Evolutionary conservation across 2,797 vertebrate species (phyloP).

Genomic region (Enteromius argenteus): DNA sequence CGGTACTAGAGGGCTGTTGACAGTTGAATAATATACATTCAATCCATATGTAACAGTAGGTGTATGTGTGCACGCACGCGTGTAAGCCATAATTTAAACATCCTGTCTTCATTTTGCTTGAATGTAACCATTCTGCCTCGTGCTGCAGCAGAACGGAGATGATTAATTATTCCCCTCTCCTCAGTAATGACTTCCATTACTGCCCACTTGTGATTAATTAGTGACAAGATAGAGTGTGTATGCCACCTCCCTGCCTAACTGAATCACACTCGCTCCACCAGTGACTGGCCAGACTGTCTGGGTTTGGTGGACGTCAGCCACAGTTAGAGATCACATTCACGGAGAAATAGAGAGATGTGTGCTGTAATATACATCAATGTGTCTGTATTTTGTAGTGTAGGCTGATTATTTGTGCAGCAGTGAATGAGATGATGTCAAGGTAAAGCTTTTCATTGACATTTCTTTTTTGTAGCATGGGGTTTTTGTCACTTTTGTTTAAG

Average conservation of each 20-base stretch:
- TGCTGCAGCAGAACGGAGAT: slow-evolving; percentile 57
- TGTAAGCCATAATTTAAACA: slow-evolving; percentile 39
- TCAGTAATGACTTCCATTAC: slow-evolving; percentile 78
- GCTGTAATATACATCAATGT: neutral
- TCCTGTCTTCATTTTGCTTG: slow-evolving; percentile 54
- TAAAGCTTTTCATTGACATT: slow-evolving; percentile 4
- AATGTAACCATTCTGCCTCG: slow-evolving; percentile 61
- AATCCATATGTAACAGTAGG: neutral
- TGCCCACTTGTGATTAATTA: slow-evolving; percentile 78
- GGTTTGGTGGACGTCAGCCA: slow-evolving; percentile 10
- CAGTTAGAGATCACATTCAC: neutral
- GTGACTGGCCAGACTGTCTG: slow-evolving; percentile 42
- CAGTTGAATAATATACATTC: slow-evolving; percentile 10
- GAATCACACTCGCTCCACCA: slow-evolving; percentile 62
- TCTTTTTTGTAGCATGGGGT: slow-evolving; percentile 6
- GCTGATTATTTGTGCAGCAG: slow-evolving; percentile 18
- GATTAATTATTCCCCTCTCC: slow-evolving; percentile 75
- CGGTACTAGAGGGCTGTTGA: slow-evolving; percentile 6
- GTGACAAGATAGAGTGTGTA: slow-evolving; percentile 67
- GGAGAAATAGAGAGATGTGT: neutral
- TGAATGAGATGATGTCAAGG: neutral
- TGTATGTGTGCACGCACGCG: neutral
- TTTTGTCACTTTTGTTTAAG: slow-evolving; percentile 40
- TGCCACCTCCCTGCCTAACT: slow-evolving; percentile 68
- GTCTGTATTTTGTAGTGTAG: neutral